phyloP scores from a whole-genome alignment of 2,797 vertebrate genomes.

The Alcedo atthis region DNA sequence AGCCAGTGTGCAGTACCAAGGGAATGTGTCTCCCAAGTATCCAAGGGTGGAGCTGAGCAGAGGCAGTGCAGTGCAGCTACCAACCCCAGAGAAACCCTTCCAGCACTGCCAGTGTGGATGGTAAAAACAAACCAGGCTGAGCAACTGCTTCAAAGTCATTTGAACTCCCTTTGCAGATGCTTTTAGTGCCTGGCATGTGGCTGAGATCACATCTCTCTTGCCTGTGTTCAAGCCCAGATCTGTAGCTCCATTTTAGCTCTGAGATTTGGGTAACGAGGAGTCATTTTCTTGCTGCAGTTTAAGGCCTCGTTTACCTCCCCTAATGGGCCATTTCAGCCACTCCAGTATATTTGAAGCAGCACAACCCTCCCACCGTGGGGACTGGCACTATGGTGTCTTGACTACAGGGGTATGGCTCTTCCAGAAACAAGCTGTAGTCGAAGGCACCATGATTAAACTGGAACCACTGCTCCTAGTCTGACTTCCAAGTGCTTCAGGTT shows the following conservation, averaged over 20 bases:
- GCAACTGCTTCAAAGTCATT: not conserved
- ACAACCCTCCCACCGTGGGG: not conserved
- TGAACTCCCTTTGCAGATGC: not conserved
- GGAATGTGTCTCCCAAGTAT: not conserved
- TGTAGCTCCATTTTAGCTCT: not conserved
- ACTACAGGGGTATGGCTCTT: not conserved
- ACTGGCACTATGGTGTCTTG: not conserved
- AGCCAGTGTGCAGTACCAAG: not conserved
- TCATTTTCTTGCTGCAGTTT: constrained; percentile 1
- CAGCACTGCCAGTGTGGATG: too few species aligned
- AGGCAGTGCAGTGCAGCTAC: not conserved
- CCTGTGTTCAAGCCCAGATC: not conserved
- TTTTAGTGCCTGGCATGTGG: not conserved
- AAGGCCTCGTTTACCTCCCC: not conserved
- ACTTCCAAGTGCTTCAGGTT: not conserved
- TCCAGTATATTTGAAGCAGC: not conserved
- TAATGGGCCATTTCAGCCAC: not conserved
- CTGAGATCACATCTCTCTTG: not conserved
- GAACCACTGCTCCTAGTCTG: not conserved
- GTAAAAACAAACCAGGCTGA: not conserved
- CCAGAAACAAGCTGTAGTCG: not conserved
- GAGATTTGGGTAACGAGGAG: not conserved
- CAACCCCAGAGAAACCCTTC: too few species aligned
- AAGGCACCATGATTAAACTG: not conserved
- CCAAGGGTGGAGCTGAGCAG: not conserved